A percentile compares a stretch with the other conserved stretches of the same genome.
phyloP scores from a whole-genome alignment of 2,888 invertebrate genomes.

The Rosalia funebris region DNA sequence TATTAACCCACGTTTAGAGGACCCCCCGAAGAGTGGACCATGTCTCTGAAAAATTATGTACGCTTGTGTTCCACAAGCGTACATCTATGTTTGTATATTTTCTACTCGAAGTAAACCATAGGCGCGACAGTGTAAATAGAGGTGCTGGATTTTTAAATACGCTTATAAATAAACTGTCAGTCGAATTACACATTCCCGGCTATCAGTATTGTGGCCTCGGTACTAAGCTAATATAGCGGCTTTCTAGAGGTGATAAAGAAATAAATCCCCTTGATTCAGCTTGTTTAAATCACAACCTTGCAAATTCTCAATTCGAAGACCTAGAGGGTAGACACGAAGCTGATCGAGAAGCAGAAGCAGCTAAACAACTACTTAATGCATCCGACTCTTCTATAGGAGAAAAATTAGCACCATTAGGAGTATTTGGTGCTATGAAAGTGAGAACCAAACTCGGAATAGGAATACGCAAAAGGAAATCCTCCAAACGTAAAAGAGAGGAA shows the following conservation, averaged over 20 bases:
- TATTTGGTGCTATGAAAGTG: slow-evolving; percentile 47
- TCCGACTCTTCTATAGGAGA: slow-evolving; percentile 46
- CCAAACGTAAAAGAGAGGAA: slow-evolving; percentile 28
- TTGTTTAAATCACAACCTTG: slow-evolving; percentile 56
- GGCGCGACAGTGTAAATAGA: neutral
- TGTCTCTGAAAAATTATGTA: neutral
- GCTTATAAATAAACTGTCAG: slow-evolving; percentile 44
- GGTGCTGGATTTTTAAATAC: slow-evolving; percentile 41
- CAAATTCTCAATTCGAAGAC: slow-evolving; percentile 45
- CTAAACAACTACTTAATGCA: slow-evolving; percentile 43
- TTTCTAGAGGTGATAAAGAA: slow-evolving; percentile 54
- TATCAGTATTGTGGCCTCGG: slow-evolving; percentile 45
- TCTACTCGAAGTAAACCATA: neutral
- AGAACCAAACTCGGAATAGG: slow-evolving; percentile 49
- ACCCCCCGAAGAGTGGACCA: neutral
- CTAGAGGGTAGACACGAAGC: no score
- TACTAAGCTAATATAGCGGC: slow-evolving; percentile 46
- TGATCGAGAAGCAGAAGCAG: slow-evolving; percentile 48
- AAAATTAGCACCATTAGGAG: slow-evolving; percentile 43
- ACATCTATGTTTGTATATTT: neutral
- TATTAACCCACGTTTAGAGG: neutral
- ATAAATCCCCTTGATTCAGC: no score
- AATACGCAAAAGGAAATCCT: slow-evolving; percentile 20
- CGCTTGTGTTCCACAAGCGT: no score
- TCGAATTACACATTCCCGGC: slow-evolving; percentile 45